phyloP scores from a whole-genome alignment of 1,140 invertebrate species.

The Pteromalus puparum region DNA sequence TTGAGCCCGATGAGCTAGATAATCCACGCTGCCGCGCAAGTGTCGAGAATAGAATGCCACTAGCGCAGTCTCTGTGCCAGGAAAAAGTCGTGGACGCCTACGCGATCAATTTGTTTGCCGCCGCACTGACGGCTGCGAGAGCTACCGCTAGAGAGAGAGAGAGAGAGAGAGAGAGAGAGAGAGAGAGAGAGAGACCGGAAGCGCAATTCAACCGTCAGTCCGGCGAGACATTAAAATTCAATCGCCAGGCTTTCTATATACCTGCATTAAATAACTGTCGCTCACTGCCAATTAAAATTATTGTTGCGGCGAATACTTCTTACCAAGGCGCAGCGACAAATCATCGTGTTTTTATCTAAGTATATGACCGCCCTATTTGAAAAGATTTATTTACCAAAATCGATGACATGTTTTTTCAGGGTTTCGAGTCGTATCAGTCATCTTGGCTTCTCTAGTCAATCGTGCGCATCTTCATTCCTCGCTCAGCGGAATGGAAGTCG shows the following conservation, averaged over 20 bases:
- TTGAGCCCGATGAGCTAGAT: conserved; percentile 42
- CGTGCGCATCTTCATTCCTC: neutral
- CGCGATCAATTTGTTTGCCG: conserved; percentile 47
- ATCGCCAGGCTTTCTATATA: neutral
- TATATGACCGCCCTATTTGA: too few species aligned
- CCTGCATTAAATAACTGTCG: conserved; percentile 16
- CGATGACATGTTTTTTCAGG: neutral
- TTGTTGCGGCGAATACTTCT: neutral
- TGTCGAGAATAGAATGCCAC: conserved; percentile 40
- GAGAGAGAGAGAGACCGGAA: too few species aligned
- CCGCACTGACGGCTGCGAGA: neutral
- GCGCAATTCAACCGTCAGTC: conserved; percentile 1
- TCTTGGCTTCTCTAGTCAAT: neutral
- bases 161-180: too few species aligned
- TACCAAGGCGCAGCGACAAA: neutral
- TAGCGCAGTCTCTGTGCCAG: neutral
- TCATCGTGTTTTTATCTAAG: neutral
- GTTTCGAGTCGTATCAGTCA: neutral
- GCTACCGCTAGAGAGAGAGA: neutral
- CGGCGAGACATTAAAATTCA: conserved; percentile 33
- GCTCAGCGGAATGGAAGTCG: conserved; percentile 39
- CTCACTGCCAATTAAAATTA: conserved; percentile 40
- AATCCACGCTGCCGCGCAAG: neutral
- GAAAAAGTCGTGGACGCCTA: conserved; percentile 40
- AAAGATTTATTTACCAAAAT: too few species aligned